These are phyloP conservation scores for Macaria liturata DNA, from an alignment of 2,888 invertebrate species.

Conservation along the genomic window DNA sequence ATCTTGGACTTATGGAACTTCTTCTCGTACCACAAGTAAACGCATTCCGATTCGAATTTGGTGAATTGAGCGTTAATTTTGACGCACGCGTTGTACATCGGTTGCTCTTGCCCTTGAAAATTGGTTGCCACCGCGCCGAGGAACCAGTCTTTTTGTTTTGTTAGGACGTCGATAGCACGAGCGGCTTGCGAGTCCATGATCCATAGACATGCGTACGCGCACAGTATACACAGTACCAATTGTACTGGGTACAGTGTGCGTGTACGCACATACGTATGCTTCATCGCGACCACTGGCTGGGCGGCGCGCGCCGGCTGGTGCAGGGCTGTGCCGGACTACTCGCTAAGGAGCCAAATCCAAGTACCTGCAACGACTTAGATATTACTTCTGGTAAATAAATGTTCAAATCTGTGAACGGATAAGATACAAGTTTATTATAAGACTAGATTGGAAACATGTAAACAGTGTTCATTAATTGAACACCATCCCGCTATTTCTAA, in stretches of 20 bases:
- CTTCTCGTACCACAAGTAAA: background rate
- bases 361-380: too few species aligned
- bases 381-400: too few species aligned
- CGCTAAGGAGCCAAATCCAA: too few species aligned
- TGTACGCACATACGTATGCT: background rate
- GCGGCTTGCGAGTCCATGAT: background rate
- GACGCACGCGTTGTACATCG: background rate
- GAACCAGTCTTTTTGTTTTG: background rate
- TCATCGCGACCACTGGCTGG: background rate
- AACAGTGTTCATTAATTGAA: too few species aligned
- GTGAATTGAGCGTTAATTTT: background rate
- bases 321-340: background rate
- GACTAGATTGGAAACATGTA: too few species aligned
- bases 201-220: background rate
- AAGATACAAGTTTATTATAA: too few species aligned
- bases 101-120: background rate
- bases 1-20: background rate
- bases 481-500: too few species aligned
- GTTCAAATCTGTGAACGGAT: too few species aligned
- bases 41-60: background rate
- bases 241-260: background rate
- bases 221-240: background rate
- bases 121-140: background rate
- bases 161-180: background rate
- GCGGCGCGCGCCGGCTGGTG: background rate